These are phyloP conservation scores for Synanthedon myopaeformis DNA, from an alignment of 2,888 invertebrate genomes.

Conservation along the genomic window DNA sequence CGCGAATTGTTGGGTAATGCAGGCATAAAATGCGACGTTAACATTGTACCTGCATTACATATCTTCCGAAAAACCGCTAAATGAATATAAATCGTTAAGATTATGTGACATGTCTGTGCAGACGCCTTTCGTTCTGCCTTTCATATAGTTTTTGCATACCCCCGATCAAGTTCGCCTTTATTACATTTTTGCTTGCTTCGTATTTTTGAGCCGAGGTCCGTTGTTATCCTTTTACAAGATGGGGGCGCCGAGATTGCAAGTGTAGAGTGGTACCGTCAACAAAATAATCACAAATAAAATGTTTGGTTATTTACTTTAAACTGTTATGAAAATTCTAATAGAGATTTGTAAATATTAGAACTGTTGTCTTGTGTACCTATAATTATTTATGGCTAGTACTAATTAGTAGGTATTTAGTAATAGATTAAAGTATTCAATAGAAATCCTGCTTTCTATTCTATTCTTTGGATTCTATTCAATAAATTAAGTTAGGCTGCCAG, in stretches of 20 bases:
- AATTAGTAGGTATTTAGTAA: too few species aligned
- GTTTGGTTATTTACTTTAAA: too few species aligned
- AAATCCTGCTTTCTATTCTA: too few species aligned
- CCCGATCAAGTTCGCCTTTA: background rate
- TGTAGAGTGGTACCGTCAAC: constrained; percentile 39
- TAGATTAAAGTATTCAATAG: too few species aligned
- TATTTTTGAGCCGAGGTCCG: constrained; percentile 43
- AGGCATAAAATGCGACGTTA: constrained; percentile 51
- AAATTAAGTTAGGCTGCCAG: too few species aligned
- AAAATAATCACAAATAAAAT: constrained; percentile 5
- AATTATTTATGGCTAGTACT: too few species aligned
- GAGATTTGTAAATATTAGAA: too few species aligned
- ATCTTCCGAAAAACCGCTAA: constrained; percentile 35
- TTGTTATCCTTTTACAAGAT: constrained; percentile 39
- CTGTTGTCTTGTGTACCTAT: too few species aligned
- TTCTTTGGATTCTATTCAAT: too few species aligned
- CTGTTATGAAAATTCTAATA: too few species aligned
- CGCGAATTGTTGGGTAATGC: constrained; percentile 21
- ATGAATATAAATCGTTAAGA: constrained; percentile 34
- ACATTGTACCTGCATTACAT: constrained; percentile 57
- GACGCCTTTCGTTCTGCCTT: constrained; percentile 32
- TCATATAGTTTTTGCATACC: constrained; percentile 13
- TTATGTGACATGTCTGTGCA: constrained; percentile 38
- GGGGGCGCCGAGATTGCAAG: constrained; percentile 54
- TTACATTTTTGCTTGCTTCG: constrained; percentile 39